phyloP scores from a whole-genome alignment of 2,888 invertebrate genomes.

The Hirtodrosophila histrioides region DNA sequence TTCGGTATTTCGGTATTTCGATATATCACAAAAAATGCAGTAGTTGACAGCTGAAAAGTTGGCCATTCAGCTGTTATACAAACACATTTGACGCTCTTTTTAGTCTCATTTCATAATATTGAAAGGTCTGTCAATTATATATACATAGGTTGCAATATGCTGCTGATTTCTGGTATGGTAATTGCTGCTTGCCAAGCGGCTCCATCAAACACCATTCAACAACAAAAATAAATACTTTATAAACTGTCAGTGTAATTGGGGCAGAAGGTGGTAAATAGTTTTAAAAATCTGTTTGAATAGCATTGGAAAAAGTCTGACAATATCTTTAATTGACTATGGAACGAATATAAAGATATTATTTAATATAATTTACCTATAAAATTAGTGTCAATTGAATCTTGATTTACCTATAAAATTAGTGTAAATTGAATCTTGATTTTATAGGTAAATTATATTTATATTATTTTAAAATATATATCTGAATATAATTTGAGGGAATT shows the following conservation, averaged over 20 bases:
- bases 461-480: too few relatives aligned
- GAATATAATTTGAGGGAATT: too few relatives aligned
- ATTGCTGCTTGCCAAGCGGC: constrained; percentile 67
- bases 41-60: constrained; percentile 75
- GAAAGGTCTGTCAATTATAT: constrained; percentile 75
- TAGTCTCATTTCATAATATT: constrained; percentile 68
- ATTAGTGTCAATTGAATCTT: too few relatives aligned
- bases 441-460: too few relatives aligned
- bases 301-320: constrained; percentile 1
- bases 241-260: constrained; percentile 25
- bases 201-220: constrained; percentile 54
- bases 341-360: too few relatives aligned
- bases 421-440: too few relatives aligned
- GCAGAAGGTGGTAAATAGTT: constrained; percentile 20
- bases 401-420: too few relatives aligned
- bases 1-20: constrained; percentile 31
- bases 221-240: constrained; percentile 11
- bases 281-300: constrained; percentile 3
- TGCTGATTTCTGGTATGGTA: constrained; percentile 63
- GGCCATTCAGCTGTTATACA: constrained; percentile 54
- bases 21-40: constrained; percentile 37
- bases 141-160: constrained; percentile 9
- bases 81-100: constrained; percentile 52
- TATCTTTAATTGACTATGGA: too few relatives aligned
- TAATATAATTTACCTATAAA: too few relatives aligned